Percentiles rank a stretch among this genome's conserved stretches.
Evolutionary conservation across 2,797 vertebrate genomes (phyloP).

Genomic region (Bradypus variegatus): DNA sequence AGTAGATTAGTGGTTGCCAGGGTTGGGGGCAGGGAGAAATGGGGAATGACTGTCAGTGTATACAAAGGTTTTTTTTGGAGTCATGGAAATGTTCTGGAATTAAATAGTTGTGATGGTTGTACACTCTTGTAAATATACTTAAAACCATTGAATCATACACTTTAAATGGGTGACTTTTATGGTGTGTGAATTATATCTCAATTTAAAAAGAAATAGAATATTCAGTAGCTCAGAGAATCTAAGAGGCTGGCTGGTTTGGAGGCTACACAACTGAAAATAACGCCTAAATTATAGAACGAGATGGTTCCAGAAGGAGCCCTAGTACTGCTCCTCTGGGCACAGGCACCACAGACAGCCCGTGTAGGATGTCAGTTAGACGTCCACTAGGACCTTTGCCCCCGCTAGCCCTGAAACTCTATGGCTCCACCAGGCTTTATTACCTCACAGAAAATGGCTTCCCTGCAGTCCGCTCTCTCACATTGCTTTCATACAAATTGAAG

Average conservation of each 20-base stretch:
- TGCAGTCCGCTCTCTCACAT: background rate
- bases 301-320: background rate
- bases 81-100: background rate
- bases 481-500: background rate
- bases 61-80: too few species aligned
- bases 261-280: background rate
- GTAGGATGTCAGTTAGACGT: background rate
- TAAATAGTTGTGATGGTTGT: background rate
- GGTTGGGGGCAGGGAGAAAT: rapidly evolving
- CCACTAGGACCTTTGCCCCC: background rate
- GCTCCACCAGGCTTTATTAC: background rate
- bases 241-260: background rate
- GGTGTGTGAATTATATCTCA: background rate
- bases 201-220: background rate
- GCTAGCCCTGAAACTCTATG: background rate
- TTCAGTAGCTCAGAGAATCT: background rate
- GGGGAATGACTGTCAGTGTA: too few species aligned
- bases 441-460: background rate
- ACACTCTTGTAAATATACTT: background rate
- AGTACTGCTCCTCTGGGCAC: background rate
- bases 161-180: background rate
- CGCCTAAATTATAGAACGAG: background rate
- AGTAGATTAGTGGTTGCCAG: background rate
- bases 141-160: background rate
- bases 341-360: background rate